These are phyloP conservation scores for Thunnus albacares DNA, from an alignment of 2,797 vertebrate genomes.

Conservation along the genomic window DNA sequence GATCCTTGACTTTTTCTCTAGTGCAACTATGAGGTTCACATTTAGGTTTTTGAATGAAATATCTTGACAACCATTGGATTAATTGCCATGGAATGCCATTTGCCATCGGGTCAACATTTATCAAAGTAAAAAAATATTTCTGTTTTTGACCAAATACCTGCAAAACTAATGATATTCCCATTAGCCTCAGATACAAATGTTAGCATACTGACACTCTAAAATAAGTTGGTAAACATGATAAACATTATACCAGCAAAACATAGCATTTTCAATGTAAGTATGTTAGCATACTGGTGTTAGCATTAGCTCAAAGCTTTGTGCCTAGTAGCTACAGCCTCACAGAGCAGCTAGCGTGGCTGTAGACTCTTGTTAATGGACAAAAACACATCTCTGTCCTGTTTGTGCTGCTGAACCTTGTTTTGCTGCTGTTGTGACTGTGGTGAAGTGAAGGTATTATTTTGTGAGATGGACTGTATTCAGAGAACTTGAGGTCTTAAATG, in stretches of 20 bases:
- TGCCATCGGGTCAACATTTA: too few species aligned
- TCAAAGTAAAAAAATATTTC: too few species aligned
- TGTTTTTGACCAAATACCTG: background rate
- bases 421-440: background rate
- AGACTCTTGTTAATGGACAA: background rate
- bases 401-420: conserved; percentile 11
- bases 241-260: too few species aligned
- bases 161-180: background rate
- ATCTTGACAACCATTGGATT: too few species aligned
- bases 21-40: too few species aligned
- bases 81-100: too few species aligned
- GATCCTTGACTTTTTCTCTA: too few species aligned
- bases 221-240: too few species aligned
- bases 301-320: background rate
- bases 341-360: background rate
- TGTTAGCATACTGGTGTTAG: background rate
- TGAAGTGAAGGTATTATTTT: conserved; percentile 13
- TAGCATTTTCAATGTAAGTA: too few species aligned
- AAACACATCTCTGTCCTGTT: background rate
- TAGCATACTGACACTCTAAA: too few species aligned
- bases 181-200: background rate
- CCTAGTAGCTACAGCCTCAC: too few species aligned
- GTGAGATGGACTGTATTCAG: conserved; percentile 7
- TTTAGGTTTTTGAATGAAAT: too few species aligned
- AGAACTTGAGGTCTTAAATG: conserved; percentile 14